Percentiles rank a stretch among this genome's conserved stretches.
These are phyloP conservation scores for Acanthornis magna DNA, from an alignment of 2,797 vertebrate genomes.

Conservation along the genomic window DNA sequence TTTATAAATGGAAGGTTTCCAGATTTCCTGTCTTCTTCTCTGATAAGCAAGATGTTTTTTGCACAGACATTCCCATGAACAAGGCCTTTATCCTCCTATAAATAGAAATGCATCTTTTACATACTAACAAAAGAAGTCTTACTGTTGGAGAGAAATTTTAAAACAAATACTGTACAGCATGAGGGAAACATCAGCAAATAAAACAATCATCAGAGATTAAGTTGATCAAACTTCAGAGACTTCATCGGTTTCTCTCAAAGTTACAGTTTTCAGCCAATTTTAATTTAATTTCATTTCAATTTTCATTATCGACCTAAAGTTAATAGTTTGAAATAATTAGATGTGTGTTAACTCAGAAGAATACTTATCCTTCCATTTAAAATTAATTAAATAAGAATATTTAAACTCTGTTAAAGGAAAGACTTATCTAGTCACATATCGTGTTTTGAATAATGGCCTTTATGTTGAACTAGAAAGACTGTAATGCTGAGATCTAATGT, in stretches of 20 bases:
- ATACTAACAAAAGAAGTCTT: neutral
- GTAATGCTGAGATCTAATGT: neutral
- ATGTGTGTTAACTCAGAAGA: neutral
- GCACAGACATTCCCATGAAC: conserved; percentile 94
- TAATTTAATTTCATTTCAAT: too few relatives aligned
- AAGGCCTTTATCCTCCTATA: conserved; percentile 90
- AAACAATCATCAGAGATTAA: neutral
- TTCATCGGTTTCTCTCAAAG: neutral
- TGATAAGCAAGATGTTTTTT: conserved; percentile 93
- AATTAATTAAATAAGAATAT: neutral
- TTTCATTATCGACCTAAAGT: neutral
- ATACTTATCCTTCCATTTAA: neutral
- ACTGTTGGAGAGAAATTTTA: neutral
- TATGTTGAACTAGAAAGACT: neutral
- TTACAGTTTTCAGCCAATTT: neutral
- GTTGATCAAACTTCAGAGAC: neutral
- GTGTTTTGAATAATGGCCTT: neutral
- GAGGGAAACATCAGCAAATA: neutral
- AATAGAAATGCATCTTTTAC: conserved; percentile 47
- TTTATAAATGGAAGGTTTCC: conserved; percentile 95
- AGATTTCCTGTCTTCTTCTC: conserved; percentile 90
- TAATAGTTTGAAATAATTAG: neutral
- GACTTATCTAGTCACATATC: neutral
- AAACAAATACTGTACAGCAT: neutral
- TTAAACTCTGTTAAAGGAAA: neutral